Conservation (phyloP, 2,888 invertebrate genomes). For the Megaustenia siamemsis region DNA sequence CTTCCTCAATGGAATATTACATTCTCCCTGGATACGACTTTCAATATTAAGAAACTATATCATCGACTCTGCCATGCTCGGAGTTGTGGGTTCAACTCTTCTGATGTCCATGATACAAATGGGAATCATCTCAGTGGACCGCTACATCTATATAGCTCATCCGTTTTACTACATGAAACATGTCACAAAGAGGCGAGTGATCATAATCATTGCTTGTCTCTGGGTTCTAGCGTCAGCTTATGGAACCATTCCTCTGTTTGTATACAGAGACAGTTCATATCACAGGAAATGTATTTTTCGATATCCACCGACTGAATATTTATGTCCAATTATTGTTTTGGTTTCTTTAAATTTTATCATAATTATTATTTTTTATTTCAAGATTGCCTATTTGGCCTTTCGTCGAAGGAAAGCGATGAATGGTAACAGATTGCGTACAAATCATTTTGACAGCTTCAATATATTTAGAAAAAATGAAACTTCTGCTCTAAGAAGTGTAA, state of each 20-base stretch:
- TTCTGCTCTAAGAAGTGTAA: background rate
- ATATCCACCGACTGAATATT: background rate
- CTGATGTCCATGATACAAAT: slow-evolving; percentile 6
- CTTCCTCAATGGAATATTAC: background rate
- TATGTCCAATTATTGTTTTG: background rate
- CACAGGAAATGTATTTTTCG: slow-evolving; percentile 9
- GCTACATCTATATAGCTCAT: slow-evolving; percentile 14
- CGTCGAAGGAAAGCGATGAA: background rate
- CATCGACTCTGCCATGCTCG: background rate
- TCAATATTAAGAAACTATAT: no score
- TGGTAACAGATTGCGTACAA: background rate
- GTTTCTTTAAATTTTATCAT: background rate
- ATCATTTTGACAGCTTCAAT: background rate
- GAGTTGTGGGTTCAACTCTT: background rate
- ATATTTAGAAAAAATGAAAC: no score
- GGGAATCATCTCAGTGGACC: background rate
- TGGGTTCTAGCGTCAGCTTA: background rate
- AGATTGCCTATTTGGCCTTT: no score
- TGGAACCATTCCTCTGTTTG: background rate
- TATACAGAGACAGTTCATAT: background rate
- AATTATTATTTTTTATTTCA: slow-evolving; percentile 5
- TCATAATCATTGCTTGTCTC: background rate
- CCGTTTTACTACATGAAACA: slow-evolving; percentile 24
- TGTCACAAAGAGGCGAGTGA: background rate
- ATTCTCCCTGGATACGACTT: background rate